A percentile compares a stretch with the other conserved stretches of the same genome.
Evolutionary conservation across 2,888 invertebrate genomes (phyloP).

Genomic region (Ornithoptera priamus): DNA sequence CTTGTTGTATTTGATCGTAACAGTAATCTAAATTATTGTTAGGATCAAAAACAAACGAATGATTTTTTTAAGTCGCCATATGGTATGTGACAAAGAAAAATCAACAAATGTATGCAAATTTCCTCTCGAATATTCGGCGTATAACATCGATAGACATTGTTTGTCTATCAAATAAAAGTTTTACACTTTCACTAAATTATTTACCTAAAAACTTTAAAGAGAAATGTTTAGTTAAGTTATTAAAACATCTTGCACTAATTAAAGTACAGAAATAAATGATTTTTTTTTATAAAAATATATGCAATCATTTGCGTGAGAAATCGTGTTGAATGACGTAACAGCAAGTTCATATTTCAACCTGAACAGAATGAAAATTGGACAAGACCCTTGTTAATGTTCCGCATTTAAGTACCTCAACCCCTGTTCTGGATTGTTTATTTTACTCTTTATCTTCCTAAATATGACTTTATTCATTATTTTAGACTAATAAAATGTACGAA

Average conservation of each 20-base stretch:
- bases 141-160: background rate
- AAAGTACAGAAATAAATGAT: background rate
- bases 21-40: too few species aligned
- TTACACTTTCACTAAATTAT: background rate
- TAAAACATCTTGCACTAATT: too few species aligned
- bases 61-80: too few species aligned
- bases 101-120: background rate
- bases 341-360: slow-evolving; percentile 75
- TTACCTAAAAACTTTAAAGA: too few species aligned
- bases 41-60: too few species aligned
- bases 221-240: too few species aligned
- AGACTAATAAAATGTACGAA: background rate
- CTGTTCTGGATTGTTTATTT: slow-evolving; percentile 74
- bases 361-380: slow-evolving; percentile 79
- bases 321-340: slow-evolving; percentile 47
- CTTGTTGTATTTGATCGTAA: too few species aligned
- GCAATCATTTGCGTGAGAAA: background rate
- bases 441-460: slow-evolving; percentile 6
- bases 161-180: background rate
- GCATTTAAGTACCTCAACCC: slow-evolving; percentile 73
- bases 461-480: background rate
- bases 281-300: background rate
- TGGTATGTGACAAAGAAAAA: background rate
- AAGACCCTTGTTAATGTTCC: slow-evolving; percentile 77
- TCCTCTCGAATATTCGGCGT: background rate